These are phyloP conservation scores for Gymnoscopelus braueri DNA, from an alignment of 2,797 vertebrate genomes.

Conservation along the genomic window DNA sequence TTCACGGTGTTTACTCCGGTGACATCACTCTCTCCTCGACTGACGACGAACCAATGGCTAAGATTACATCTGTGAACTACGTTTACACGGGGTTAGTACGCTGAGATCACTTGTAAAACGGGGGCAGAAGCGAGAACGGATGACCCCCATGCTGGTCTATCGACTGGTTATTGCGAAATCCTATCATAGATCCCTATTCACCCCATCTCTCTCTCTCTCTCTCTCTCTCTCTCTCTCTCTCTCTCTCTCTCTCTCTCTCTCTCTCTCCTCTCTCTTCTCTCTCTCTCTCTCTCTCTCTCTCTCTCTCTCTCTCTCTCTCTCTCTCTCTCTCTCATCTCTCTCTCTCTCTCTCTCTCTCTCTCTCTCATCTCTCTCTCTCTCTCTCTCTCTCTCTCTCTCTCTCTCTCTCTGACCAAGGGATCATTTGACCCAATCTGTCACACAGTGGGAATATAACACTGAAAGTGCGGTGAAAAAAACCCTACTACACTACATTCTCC, in stretches of 20 bases:
- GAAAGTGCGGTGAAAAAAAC: neutral
- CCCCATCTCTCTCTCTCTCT: neutral
- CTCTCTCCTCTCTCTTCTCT: neutral
- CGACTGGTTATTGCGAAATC: slow-evolving; percentile 17
- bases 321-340: neutral
- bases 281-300: neutral
- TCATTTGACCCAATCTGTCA: slow-evolving; percentile 19
- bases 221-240: too few relatives aligned
- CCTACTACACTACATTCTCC: too few relatives aligned
- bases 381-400: neutral
- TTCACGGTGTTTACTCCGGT: too few relatives aligned
- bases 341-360: neutral
- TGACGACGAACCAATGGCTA: slow-evolving; percentile 10
- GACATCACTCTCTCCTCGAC: slow-evolving; percentile 11
- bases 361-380: too few relatives aligned
- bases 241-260: neutral
- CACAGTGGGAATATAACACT: slow-evolving; percentile 4
- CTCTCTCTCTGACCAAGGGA: neutral
- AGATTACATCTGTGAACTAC: slow-evolving; percentile 17
- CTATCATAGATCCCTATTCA: neutral
- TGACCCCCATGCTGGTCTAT: slow-evolving; percentile 34
- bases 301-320: neutral
- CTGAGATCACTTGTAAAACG: slow-evolving; percentile 13
- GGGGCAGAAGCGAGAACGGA: slow-evolving; percentile 37
- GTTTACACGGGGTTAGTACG: slow-evolving; percentile 19